Evolutionary conservation across 2,797 vertebrate genomes (phyloP).

Genomic region (Fistularia commersonii): DNA sequence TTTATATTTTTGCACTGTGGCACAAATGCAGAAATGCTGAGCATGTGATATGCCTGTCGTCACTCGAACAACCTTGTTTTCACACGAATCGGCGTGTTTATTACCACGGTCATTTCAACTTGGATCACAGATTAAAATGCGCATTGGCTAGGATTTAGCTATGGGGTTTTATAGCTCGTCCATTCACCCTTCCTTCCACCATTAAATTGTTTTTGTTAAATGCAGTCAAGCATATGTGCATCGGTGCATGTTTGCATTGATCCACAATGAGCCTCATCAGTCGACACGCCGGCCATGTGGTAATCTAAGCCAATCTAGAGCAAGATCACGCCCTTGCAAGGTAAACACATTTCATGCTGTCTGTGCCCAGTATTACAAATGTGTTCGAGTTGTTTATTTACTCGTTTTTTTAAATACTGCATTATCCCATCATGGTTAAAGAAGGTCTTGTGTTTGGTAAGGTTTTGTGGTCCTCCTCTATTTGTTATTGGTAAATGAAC

Average conservation of each 20-base stretch:
- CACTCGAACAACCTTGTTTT: conserved; percentile 10
- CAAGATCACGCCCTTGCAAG: conserved; percentile 33
- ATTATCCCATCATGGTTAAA: too few relatives aligned
- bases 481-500: too few relatives aligned
- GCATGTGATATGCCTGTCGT: conserved; percentile 16
- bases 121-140: conserved; percentile 24
- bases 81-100: not conserved
- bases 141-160: conserved; percentile 35
- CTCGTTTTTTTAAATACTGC: too few relatives aligned
- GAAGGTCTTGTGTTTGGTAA: too few relatives aligned
- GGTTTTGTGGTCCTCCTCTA: too few relatives aligned
- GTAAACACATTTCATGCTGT: conserved; percentile 39
- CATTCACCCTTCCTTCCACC: too few relatives aligned
- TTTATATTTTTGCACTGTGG: conserved; percentile 39
- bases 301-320: conserved; percentile 14
- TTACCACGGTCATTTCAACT: conserved; percentile 7
- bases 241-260: conserved; percentile 28
- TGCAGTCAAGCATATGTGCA: not conserved
- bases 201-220: too few relatives aligned
- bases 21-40: conserved; percentile 24
- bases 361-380: not conserved
- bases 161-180: conserved; percentile 14
- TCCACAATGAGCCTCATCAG: conserved; percentile 26
- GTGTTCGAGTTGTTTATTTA: too few relatives aligned
- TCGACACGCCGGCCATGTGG: conserved; percentile 24